These are phyloP conservation scores for Gobiocypris rarus DNA, from an alignment of 2,113 vertebrate species.

Conservation along the genomic window DNA sequence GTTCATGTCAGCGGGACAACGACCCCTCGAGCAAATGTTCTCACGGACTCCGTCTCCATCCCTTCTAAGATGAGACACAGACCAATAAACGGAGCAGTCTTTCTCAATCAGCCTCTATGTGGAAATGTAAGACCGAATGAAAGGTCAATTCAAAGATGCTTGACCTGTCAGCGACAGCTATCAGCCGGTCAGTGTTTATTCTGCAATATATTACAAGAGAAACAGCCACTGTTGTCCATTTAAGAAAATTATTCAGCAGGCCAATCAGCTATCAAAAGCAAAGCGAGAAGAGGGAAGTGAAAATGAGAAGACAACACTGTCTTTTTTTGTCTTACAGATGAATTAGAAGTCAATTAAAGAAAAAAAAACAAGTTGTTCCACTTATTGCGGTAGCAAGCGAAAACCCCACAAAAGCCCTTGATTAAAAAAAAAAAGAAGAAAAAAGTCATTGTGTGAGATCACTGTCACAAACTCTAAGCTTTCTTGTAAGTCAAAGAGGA, in stretches of 20 bases:
- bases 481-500: background rate
- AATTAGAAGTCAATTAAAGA: background rate
- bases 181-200: background rate
- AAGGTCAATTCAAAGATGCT: conserved; percentile 39
- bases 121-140: conserved; percentile 22
- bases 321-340: background rate
- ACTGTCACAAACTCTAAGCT: background rate
- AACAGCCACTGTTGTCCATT: background rate
- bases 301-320: background rate
- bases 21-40: background rate
- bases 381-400: background rate
- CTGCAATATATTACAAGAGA: background rate
- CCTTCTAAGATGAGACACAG: conserved; percentile 19
- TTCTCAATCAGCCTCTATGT: conserved; percentile 16
- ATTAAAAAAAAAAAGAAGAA: background rate
- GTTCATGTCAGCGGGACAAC: background rate
- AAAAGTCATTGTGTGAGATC: background rate
- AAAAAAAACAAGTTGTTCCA: background rate
- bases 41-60: conserved; percentile 1
- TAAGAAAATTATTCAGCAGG: background rate
- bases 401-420: background rate
- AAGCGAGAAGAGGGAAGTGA: background rate
- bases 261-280: background rate
- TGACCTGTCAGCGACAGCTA: conserved; percentile 34
- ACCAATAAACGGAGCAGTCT: conserved; percentile 15